These are phyloP conservation scores for Nipponia nippon DNA, from an alignment of 2,113 vertebrate genomes.

Conservation along the genomic window DNA sequence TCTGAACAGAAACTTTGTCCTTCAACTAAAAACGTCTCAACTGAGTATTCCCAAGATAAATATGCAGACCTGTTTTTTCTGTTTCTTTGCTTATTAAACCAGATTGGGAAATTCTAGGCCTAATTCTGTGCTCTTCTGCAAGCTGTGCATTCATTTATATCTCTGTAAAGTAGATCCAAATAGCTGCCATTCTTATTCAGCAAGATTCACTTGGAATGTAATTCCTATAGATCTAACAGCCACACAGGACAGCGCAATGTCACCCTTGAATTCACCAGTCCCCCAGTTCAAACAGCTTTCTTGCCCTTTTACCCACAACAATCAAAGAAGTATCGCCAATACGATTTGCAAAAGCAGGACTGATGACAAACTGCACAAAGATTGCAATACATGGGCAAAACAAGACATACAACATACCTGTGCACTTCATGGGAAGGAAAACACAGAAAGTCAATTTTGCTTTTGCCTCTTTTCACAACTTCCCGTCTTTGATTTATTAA, in stretches of 20 bases:
- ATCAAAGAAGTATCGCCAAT: not conserved
- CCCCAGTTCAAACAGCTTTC: not conserved
- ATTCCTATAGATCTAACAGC: not conserved
- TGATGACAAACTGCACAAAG: not conserved
- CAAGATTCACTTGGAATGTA: not conserved
- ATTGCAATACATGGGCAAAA: not conserved
- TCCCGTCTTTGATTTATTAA: not conserved
- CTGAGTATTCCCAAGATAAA: not conserved
- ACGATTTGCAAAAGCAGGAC: not conserved
- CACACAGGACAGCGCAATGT: not conserved
- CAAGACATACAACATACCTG: not conserved
- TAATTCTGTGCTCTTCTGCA: not conserved
- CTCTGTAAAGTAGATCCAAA: not conserved
- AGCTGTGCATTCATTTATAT: not conserved
- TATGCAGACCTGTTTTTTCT: not conserved
- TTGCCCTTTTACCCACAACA: not conserved
- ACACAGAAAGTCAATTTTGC: not conserved
- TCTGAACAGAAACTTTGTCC: constrained; percentile 22
- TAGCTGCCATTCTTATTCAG: not conserved
- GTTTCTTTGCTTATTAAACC: not conserved
- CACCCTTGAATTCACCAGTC: not conserved
- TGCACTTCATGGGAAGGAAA: not conserved
- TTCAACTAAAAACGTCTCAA: not conserved
- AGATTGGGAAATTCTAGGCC: not conserved
- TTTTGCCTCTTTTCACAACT: not conserved